Conservation (phyloP, 2,888 invertebrate species). For the Macaria notata region DNA sequence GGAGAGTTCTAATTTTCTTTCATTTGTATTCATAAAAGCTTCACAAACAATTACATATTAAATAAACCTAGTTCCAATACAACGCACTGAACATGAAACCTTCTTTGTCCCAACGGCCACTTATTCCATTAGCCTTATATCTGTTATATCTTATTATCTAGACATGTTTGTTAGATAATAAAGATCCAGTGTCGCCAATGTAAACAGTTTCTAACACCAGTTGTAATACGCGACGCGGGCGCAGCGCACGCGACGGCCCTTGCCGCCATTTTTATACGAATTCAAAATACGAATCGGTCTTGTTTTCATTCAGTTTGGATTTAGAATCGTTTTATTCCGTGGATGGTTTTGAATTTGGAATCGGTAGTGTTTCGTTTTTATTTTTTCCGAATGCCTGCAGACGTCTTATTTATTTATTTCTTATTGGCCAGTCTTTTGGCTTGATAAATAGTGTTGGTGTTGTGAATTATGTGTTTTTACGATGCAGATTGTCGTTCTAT, state of each 20-base stretch:
- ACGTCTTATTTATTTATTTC: slow-evolving; percentile 3
- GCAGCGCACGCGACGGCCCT: slow-evolving; percentile 68
- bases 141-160: slow-evolving; percentile 34
- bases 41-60: too few relatives aligned
- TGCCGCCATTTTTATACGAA: slow-evolving; percentile 28
- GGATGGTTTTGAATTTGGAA: slow-evolving; percentile 17
- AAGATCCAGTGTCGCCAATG: slow-evolving; percentile 38
- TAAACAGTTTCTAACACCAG: slow-evolving; percentile 48
- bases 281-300: slow-evolving; percentile 24
- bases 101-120: slow-evolving; percentile 1
- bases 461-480: slow-evolving; percentile 29
- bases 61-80: too few relatives aligned
- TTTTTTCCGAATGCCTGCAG: slow-evolving; percentile 11
- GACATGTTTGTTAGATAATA: slow-evolving; percentile 43
- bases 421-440: neutral
- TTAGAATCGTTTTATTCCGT: slow-evolving; percentile 13
- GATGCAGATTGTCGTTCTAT: slow-evolving; percentile 19
- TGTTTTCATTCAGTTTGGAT: slow-evolving; percentile 4
- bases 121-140: slow-evolving; percentile 13
- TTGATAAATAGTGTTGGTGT: slow-evolving; percentile 21
- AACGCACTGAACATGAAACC: neutral
- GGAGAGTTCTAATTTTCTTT: too few relatives aligned
- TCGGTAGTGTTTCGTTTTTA: slow-evolving; percentile 24
- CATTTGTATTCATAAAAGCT: too few relatives aligned
- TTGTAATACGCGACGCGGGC: slow-evolving; percentile 69